Evolutionary conservation across 2,113 vertebrate genomes (phyloP).

Genomic region (Poeciliopsis retropinna): DNA sequence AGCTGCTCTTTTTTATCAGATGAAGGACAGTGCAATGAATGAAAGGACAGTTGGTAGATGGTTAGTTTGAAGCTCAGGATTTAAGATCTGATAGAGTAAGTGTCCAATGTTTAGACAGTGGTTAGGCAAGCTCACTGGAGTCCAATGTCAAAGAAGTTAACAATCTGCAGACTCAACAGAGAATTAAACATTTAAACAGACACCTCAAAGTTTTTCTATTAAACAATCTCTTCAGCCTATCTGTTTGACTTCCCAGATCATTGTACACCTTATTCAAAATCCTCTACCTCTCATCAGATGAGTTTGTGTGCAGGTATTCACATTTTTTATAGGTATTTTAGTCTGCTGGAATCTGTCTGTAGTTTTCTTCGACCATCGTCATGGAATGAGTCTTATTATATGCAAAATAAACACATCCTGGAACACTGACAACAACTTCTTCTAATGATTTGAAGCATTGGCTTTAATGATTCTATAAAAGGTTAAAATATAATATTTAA

Average conservation of each 20-base stretch:
- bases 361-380: conserved; percentile 35
- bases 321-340: conserved; percentile 53
- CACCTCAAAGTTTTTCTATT: conserved; percentile 67
- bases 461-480: conserved; percentile 47
- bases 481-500: background rate
- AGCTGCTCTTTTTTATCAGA: conserved; percentile 63
- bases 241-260: conserved; percentile 42
- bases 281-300: conserved; percentile 43
- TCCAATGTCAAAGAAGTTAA: conserved; percentile 68
- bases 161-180: conserved; percentile 67
- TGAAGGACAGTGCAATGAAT: conserved; percentile 29
- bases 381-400: conserved; percentile 53
- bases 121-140: conserved; percentile 42
- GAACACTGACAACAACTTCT: conserved; percentile 64
- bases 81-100: conserved; percentile 71
- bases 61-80: conserved; percentile 30
- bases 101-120: conserved; percentile 67
- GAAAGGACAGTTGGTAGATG: conserved; percentile 37
- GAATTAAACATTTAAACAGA: conserved; percentile 76
- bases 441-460: conserved; percentile 43
- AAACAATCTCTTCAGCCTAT: conserved; percentile 57
- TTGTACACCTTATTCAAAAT: conserved; percentile 60
- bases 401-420: conserved; percentile 25
- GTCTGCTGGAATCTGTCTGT: conserved; percentile 23
- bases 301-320: conserved; percentile 54